phyloP scores from a whole-genome alignment of 2,113 vertebrate species.

The Butorides virescens region DNA sequence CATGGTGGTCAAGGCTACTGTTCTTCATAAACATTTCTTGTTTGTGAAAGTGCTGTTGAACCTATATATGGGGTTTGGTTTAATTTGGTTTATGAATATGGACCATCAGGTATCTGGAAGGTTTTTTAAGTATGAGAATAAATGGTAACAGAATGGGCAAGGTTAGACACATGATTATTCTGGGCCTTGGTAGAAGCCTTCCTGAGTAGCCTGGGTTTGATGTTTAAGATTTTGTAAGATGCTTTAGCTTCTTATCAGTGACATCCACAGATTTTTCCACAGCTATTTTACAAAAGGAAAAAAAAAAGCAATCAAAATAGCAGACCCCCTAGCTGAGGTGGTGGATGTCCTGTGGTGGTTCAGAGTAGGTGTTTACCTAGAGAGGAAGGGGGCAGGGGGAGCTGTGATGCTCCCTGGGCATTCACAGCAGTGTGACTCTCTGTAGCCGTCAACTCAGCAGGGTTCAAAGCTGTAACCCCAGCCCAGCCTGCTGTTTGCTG shows the following conservation, averaged over 20 bases:
- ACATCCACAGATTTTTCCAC: not conserved
- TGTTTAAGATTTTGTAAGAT: not conserved
- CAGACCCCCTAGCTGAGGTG: not conserved
- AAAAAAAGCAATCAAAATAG: not conserved
- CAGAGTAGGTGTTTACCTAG: not conserved
- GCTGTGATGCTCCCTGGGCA: not conserved
- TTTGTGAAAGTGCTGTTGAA: not conserved
- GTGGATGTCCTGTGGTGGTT: not conserved
- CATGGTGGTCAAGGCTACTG: not conserved
- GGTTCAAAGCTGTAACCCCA: not conserved
- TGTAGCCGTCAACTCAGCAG: not conserved
- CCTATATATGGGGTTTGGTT: not conserved
- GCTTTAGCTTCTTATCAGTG: not conserved
- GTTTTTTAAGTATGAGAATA: not conserved
- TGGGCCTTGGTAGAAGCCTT: not conserved
- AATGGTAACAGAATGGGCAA: not conserved
- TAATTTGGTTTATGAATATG: not conserved
- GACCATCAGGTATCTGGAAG: not conserved
- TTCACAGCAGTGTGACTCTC: not conserved
- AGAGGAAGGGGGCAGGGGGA: not conserved
- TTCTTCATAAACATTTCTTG: not conserved
- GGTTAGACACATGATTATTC: not conserved
- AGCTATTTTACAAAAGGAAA: not conserved
- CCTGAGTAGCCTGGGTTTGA: not conserved
- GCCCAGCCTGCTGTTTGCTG: not conserved